Evolutionary conservation across 2,888 invertebrate genomes (phyloP), one percentile per base, ranked within the genome.

Genomic region (Nephrotoma flavescens): DNA sequence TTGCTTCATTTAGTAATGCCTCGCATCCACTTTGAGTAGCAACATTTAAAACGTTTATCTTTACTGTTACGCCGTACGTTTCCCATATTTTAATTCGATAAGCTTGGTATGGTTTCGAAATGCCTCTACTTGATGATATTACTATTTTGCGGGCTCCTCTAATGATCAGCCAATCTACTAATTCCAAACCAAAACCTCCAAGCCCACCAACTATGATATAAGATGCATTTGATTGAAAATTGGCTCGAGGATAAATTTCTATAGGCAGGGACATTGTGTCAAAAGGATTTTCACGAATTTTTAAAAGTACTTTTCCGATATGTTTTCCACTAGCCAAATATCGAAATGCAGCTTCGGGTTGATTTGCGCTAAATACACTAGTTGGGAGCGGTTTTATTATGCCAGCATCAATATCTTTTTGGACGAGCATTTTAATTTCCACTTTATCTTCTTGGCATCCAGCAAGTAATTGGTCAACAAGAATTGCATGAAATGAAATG

Each of bases 61-160:
- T 90, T 0, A 97, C 92, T 1, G 93, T 92, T 0, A 94, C 94
- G 0, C 95, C 96, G 42, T 96, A 31, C 31, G 2, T 31, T 31
- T 95, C 0, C 92, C 92, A 86, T 88, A 84, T 7, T 96, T 94
- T 92, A 7, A 97, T 91, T 88, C 96, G 94, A 86, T 95, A 93
- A 0, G 94, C 92, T 91, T 98, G 98, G 91, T 98, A 98, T 42
- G 97, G 97, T 86, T 95, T 96, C 83, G 93, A 93, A 45, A 97
- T 90, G 1, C 98, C 98, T 31, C 93, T 93, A 87, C 97, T 94
- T 0, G 97, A 97, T 0, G 96, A 96, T 0, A 98, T 92, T 0
- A 98, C 93, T 11, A 98, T 89, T 88, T 96, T 95, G 31, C 31
- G 31, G 31, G 31, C 31, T 31, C 31, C 31, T 19, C 19, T 19